A percentile compares a stretch with the other conserved stretches of the same genome.
phyloP scores from a whole-genome alignment of 1,140 invertebrate species.

The Temnothorax curvispinosus region DNA sequence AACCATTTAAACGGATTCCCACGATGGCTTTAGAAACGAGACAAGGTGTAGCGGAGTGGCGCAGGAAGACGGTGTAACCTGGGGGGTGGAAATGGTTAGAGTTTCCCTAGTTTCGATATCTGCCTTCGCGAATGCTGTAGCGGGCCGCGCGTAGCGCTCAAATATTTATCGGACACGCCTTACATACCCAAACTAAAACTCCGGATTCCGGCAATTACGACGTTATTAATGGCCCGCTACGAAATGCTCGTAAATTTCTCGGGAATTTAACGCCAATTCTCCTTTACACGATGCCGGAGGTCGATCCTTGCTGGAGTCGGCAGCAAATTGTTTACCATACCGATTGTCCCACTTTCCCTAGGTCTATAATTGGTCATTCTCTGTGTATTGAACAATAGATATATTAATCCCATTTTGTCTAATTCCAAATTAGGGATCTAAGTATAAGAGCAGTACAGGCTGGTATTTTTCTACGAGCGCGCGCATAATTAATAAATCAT shows the following conservation, averaged over 20 bases:
- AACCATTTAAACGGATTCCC: conserved; percentile 60
- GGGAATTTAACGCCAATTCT: conserved; percentile 48
- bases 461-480: not conserved
- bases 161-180: conserved; percentile 64
- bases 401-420: not conserved
- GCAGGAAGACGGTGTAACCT: not conserved
- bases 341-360: not conserved
- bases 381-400: not conserved
- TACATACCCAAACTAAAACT: conserved; percentile 58
- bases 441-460: not conserved
- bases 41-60: not conserved
- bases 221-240: conserved; percentile 55
- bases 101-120: conserved; percentile 53
- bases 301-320: not conserved
- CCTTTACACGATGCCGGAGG: not conserved
- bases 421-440: not conserved
- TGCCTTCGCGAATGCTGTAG: conserved; percentile 38
- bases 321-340: conserved; percentile 40
- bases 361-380: not conserved
- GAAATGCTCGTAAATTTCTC: conserved; percentile 48
- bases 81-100: not conserved
- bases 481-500: conserved; percentile 47
- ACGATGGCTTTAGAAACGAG: conserved; percentile 27
- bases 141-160: not conserved
- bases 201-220: conserved; percentile 52